Conservation (phyloP, 2,113 vertebrate species). For the Nothobranchius kuhntae region DNA sequence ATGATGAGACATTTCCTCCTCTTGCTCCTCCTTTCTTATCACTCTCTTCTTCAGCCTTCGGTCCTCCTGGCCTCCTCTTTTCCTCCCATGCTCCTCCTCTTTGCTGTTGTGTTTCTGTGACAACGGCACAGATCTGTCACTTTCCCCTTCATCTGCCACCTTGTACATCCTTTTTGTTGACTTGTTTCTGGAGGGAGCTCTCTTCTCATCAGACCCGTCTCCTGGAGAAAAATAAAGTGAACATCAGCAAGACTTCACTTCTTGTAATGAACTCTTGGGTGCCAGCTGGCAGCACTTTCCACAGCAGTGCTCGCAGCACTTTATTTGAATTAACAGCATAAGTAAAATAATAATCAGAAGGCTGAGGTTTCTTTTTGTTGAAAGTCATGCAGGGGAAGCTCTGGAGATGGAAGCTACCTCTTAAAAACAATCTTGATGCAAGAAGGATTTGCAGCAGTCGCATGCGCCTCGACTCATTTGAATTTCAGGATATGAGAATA, state of each 20-base stretch:
- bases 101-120: constrained; percentile 8
- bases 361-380: constrained; percentile 16
- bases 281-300: constrained; percentile 65
- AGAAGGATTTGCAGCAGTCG: constrained; percentile 7
- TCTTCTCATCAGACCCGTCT: constrained; percentile 31
- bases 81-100: constrained; percentile 35
- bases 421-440: constrained; percentile 2
- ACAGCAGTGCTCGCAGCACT: constrained; percentile 26
- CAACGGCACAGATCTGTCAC: constrained; percentile 16
- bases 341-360: constrained; percentile 16
- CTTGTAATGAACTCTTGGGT: constrained; percentile 56
- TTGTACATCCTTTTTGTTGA: constrained; percentile 14
- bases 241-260: constrained; percentile 63
- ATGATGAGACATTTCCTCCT: constrained; percentile 72
- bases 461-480: constrained; percentile 21
- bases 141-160: constrained; percentile 54
- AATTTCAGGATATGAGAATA: constrained; percentile 23
- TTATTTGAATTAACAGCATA: constrained; percentile 44
- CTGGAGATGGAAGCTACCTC: neutral
- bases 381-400: neutral
- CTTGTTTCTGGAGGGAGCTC: constrained; percentile 6
- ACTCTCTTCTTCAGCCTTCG: constrained; percentile 63
- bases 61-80: constrained; percentile 51
- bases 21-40: constrained; percentile 51
- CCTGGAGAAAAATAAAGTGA: constrained; percentile 28